phyloP scores from a whole-genome alignment of 2,888 invertebrate species.

The Heteropelma amictum region DNA sequence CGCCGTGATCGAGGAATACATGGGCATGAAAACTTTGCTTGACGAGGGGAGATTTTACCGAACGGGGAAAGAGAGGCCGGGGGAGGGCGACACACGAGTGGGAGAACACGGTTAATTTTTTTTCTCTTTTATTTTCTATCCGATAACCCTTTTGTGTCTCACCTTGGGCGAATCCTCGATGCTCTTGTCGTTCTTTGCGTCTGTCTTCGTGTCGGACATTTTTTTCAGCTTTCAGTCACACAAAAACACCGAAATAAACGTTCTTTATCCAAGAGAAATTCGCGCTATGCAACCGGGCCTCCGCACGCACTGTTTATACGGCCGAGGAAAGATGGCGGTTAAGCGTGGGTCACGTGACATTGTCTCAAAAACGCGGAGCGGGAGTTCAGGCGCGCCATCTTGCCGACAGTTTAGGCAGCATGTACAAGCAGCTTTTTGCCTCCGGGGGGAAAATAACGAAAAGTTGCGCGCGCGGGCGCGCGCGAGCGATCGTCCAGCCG shows the following conservation, averaged over 20 bases:
- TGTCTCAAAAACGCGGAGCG: slow-evolving; percentile 72
- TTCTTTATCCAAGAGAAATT: slow-evolving; percentile 71
- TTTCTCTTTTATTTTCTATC: slow-evolving; percentile 37
- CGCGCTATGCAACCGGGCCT: slow-evolving; percentile 78
- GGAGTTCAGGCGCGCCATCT: slow-evolving; percentile 70
- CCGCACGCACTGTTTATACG: slow-evolving; percentile 80
- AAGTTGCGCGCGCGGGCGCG: slow-evolving; percentile 61
- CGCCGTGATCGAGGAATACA: slow-evolving; percentile 59
- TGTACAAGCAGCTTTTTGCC: too few species aligned
- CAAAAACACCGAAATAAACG: slow-evolving; percentile 74
- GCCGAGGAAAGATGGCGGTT: slow-evolving; percentile 81
- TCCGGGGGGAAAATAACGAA: slow-evolving; percentile 15
- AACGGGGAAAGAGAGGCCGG: not conserved
- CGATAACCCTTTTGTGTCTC: slow-evolving; percentile 58
- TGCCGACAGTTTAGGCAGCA: slow-evolving; percentile 51
- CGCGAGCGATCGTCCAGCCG: slow-evolving; percentile 51
- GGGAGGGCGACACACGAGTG: slow-evolving; percentile 10
- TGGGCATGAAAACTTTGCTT: slow-evolving; percentile 76
- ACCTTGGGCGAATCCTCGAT: slow-evolving; percentile 77
- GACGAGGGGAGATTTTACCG: slow-evolving; percentile 66
- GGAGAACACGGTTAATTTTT: slow-evolving; percentile 31
- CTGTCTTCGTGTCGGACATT: slow-evolving; percentile 77
- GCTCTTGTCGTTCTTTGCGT: slow-evolving; percentile 76
- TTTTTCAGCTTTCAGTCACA: slow-evolving; percentile 68
- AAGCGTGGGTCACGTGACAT: slow-evolving; percentile 82